These are phyloP conservation scores for Scleropages formosus DNA, from an alignment of 2,797 vertebrate genomes.

Conservation along the genomic window DNA sequence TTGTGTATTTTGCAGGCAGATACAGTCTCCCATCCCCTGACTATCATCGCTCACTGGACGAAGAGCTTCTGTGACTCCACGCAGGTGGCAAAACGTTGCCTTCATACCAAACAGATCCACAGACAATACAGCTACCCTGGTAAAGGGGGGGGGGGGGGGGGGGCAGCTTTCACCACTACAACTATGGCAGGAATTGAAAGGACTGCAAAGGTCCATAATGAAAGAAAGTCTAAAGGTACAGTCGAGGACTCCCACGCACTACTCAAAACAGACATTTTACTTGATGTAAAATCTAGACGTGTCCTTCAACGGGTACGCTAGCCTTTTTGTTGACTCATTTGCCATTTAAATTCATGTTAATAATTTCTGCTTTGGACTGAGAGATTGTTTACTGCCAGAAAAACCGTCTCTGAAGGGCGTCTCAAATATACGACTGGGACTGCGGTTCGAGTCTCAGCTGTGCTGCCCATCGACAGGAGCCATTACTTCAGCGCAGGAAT, in stretches of 20 bases:
- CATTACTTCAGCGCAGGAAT: too few relatives aligned
- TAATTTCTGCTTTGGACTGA: neutral
- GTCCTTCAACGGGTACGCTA: neutral
- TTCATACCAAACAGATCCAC: neutral
- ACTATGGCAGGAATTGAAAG: neutral
- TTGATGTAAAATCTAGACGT: neutral
- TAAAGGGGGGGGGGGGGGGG: neutral
- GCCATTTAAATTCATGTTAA: too few relatives aligned
- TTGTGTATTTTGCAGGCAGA: constrained; percentile 43
- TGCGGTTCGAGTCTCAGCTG: neutral
- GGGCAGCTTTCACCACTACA: neutral
- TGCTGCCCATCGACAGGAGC: neutral
- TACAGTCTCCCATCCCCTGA: constrained; percentile 33
- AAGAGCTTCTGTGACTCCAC: constrained; percentile 3
- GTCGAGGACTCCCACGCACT: neutral
- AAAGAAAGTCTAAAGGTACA: neutral
- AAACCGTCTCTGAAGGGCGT: neutral
- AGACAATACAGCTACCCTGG: neutral
- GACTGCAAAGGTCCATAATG: neutral
- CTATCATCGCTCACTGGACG: constrained; percentile 6
- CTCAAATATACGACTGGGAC: neutral
- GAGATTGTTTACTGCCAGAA: neutral
- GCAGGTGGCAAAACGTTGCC: constrained; percentile 15
- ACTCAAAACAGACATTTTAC: neutral
- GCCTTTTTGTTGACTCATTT: too few relatives aligned